phyloP scores from a whole-genome alignment of 2,113 vertebrate genomes.

The Phylloscopus trochilus region DNA sequence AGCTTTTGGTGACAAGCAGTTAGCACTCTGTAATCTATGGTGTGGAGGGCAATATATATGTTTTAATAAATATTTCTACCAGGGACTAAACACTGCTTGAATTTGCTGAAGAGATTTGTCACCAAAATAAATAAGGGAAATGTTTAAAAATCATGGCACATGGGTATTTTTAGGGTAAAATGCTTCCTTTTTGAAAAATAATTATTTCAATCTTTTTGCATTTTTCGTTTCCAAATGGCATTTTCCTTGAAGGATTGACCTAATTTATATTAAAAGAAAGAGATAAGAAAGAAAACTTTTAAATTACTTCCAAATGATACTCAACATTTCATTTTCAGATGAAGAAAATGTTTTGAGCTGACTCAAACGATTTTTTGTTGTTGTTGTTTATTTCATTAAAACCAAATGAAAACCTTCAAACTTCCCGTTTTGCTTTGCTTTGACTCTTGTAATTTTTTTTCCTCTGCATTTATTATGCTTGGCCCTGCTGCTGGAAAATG shows the following conservation, averaged over 20 bases:
- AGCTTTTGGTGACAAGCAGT: not conserved
- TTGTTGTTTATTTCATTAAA: slow-evolving; percentile 39
- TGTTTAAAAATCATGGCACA: not conserved
- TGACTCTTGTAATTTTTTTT: slow-evolving; percentile 1
- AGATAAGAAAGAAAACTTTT: not conserved
- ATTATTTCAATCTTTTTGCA: not conserved
- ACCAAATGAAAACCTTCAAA: slow-evolving; percentile 35
- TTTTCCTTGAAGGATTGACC: slow-evolving; percentile 13
- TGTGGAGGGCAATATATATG: not conserved
- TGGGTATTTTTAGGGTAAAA: not conserved
- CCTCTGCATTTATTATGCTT: slow-evolving; percentile 30
- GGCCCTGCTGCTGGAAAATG: slow-evolving; percentile 43
- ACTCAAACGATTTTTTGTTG: not conserved
- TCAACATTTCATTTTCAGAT: not conserved
- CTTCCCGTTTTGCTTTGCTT: not conserved
- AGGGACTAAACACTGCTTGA: not conserved
- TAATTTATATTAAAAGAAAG: not conserved
- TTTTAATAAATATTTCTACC: not conserved
- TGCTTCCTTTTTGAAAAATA: not conserved
- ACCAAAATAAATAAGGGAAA: not conserved
- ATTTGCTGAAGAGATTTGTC: not conserved
- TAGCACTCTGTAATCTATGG: not conserved
- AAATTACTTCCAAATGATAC: slow-evolving; percentile 6
- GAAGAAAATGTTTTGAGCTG: slow-evolving; percentile 10
- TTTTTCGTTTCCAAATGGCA: not conserved